phyloP scores from a whole-genome alignment of 2,113 vertebrate genomes.

The Osmerus eperlanus region DNA sequence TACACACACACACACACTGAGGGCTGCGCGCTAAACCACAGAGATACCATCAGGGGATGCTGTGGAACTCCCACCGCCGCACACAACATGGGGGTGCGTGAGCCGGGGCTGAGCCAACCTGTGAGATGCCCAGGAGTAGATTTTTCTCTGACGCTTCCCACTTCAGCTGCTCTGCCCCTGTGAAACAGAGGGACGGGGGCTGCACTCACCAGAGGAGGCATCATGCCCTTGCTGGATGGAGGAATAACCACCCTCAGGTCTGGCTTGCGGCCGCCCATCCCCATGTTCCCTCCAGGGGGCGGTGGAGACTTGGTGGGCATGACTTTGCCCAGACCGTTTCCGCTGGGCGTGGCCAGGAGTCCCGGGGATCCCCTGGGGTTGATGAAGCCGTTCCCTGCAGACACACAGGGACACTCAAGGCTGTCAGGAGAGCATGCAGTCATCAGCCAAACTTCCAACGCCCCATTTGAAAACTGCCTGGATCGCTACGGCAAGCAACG shows the following conservation, averaged over 20 bases:
- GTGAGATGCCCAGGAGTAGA: slow-evolving; percentile 42
- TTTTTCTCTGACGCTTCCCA: slow-evolving; percentile 24
- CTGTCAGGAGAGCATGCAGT: slow-evolving; percentile 64
- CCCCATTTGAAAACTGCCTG: slow-evolving; percentile 49
- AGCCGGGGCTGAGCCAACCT: slow-evolving; percentile 20
- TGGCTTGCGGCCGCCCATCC: slow-evolving; percentile 90
- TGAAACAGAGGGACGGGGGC: slow-evolving; percentile 41
- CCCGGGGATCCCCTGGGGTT: slow-evolving; percentile 93
- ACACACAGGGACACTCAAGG: slow-evolving; percentile 58
- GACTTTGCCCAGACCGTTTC: slow-evolving; percentile 90
- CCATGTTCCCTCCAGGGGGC: slow-evolving; percentile 86
- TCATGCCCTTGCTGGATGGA: slow-evolving; percentile 95
- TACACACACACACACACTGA: slow-evolving; percentile 15
- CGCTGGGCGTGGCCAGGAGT: slow-evolving; percentile 80
- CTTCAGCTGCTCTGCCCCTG: slow-evolving; percentile 25
- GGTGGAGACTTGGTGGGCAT: slow-evolving; percentile 97
- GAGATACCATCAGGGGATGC: slow-evolving; percentile 31
- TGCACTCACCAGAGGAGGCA: slow-evolving; percentile 93
- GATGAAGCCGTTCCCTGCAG: slow-evolving; percentile 91
- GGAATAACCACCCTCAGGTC: slow-evolving; percentile 98
- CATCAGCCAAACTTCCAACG: slow-evolving; percentile 50
- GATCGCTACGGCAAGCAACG: slow-evolving; percentile 59
- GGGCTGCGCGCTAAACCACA: not conserved
- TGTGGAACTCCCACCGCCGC: slow-evolving; percentile 1
- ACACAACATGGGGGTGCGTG: not conserved